Conservation (phyloP, 2,797 vertebrate species). For the Gila robusta region DNA sequence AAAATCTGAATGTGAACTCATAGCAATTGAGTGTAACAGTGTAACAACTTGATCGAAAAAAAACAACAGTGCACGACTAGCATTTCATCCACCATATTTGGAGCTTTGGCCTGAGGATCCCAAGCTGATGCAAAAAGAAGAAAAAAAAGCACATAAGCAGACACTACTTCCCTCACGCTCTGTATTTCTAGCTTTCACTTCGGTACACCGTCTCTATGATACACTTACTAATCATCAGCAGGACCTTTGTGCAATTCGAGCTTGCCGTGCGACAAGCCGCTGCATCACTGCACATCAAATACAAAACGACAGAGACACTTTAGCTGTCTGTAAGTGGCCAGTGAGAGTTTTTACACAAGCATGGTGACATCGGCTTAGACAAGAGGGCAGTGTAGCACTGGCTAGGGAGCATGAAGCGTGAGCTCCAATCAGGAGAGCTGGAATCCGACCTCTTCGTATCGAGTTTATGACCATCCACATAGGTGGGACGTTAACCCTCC, state of each 20-base stretch:
- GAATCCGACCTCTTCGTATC: slow-evolving; percentile 23
- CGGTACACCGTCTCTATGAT: slow-evolving; percentile 18
- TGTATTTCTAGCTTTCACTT: slow-evolving; percentile 35
- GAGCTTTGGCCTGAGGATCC: slow-evolving; percentile 49
- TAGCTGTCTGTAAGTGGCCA: slow-evolving; percentile 56
- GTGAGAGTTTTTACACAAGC: slow-evolving; percentile 64
- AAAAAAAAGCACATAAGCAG: slow-evolving; percentile 44
- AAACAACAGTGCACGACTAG: slow-evolving; percentile 51
- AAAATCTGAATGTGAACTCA: slow-evolving; percentile 53
- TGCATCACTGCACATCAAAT: slow-evolving; percentile 54
- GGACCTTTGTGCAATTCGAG: slow-evolving; percentile 36
- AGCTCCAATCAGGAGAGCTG: slow-evolving; percentile 39
- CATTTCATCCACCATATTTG: slow-evolving; percentile 41
- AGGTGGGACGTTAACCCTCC: slow-evolving; percentile 78
- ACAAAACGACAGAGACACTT: slow-evolving; percentile 54
- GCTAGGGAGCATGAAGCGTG: not conserved
- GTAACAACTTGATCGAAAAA: slow-evolving; percentile 48
- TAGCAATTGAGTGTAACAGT: slow-evolving; percentile 55
- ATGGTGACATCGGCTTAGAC: slow-evolving; percentile 64
- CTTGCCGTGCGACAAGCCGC: slow-evolving; percentile 42
- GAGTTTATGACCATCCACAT: not conserved
- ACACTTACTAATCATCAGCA: slow-evolving; percentile 35
- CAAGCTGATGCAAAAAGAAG: slow-evolving; percentile 38
- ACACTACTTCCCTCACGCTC: slow-evolving; percentile 16
- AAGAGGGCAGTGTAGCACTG: slow-evolving; percentile 39